Conservation (phyloP, 2,888 invertebrate genomes). For the Elysia crispata region DNA sequence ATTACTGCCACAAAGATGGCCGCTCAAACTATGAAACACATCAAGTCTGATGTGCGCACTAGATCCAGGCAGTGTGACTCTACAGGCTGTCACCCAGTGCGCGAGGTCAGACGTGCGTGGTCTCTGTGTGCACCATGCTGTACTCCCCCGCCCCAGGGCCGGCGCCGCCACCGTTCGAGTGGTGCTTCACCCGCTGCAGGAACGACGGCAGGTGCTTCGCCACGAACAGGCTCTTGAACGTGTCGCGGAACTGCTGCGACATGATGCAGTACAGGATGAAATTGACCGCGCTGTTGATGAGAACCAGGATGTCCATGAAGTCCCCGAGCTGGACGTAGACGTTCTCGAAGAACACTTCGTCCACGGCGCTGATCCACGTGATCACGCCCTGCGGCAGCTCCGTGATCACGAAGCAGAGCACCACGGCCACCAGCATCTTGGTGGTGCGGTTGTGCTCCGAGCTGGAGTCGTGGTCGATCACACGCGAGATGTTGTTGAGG, state of each 20-base stretch:
- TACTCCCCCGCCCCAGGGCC: conserved; percentile 54
- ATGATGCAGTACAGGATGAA: conserved; percentile 95
- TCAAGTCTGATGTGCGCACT: too few species aligned
- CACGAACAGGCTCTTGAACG: conserved; percentile 75
- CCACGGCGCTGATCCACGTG: conserved; percentile 83
- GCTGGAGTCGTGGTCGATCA: conserved; percentile 71
- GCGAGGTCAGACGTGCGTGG: conserved; percentile 63
- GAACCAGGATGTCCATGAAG: conserved; percentile 92
- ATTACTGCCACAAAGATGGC: too few species aligned
- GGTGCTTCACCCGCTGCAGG: conserved; percentile 45
- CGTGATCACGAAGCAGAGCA: conserved; percentile 90
- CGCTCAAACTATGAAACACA: too few species aligned
- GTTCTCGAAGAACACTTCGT: conserved; percentile 80
- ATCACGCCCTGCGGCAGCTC: conserved; percentile 89
- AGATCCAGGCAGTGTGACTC: background rate
- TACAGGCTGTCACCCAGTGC: background rate
- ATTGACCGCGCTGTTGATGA: conserved; percentile 94
- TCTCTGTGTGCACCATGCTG: conserved; percentile 65
- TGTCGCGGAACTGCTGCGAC: conserved; percentile 91
- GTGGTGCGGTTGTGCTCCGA: conserved; percentile 86
- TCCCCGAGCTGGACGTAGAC: conserved; percentile 83
- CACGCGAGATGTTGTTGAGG: conserved; percentile 69
- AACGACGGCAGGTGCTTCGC: conserved; percentile 50
- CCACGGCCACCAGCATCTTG: conserved; percentile 90
- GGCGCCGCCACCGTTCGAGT: conserved; percentile 37